Percentiles rank a stretch among this genome's conserved stretches.
These are phyloP conservation scores for Tuberolachnus salignus DNA, from an alignment of 2,888 invertebrate genomes.

Conservation along the genomic window DNA sequence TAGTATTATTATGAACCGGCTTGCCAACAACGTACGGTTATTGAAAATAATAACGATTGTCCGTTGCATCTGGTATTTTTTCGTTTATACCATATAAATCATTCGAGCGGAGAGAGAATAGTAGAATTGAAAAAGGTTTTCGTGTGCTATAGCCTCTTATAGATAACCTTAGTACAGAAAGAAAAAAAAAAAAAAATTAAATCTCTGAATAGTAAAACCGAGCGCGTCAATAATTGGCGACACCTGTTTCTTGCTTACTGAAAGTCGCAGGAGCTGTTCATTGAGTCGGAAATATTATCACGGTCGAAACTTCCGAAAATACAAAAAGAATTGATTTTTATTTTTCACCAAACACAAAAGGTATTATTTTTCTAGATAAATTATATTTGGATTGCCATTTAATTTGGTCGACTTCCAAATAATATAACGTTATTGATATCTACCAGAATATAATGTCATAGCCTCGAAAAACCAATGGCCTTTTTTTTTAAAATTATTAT, in stretches of 20 bases:
- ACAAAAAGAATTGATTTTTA: slow-evolving; percentile 9
- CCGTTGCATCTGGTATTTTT: background rate
- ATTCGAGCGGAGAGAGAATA: background rate
- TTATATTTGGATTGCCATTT: background rate
- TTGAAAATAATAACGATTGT: background rate
- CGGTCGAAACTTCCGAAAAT: background rate
- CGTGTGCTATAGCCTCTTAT: no score
- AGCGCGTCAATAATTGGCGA: background rate
- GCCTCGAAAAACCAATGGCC: background rate
- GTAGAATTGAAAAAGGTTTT: background rate
- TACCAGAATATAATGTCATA: background rate
- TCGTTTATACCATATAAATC: background rate
- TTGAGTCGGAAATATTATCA: slow-evolving; percentile 28
- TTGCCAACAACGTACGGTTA: background rate
- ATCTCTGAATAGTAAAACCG: background rate
- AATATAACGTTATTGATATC: background rate
- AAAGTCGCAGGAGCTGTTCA: background rate
- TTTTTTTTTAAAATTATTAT: background rate
- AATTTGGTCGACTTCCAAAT: slow-evolving; percentile 5
- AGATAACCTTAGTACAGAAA: background rate
- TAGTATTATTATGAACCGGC: background rate
- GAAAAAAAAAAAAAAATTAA: slow-evolving; percentile 21
- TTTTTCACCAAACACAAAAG: background rate
- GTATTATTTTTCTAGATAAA: background rate
- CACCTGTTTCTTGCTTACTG: slow-evolving; percentile 24